Conservation (phyloP, 2,797 vertebrate genomes). For the Leucoraja ocellata region DNA sequence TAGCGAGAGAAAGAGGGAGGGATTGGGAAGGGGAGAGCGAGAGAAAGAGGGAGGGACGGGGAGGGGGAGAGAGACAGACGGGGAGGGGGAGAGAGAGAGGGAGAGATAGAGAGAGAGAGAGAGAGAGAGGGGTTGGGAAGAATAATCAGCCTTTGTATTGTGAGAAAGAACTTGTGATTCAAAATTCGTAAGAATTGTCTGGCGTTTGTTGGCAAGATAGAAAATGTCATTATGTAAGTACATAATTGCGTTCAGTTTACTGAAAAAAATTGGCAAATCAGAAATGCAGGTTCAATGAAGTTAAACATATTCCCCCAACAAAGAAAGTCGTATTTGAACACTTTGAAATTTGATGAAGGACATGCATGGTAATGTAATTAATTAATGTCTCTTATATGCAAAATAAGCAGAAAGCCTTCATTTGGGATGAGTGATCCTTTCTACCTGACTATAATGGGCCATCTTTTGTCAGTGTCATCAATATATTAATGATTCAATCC, state of each 20-base stretch:
- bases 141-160: background rate
- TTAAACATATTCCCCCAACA: background rate
- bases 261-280: background rate
- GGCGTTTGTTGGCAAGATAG: background rate
- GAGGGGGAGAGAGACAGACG: no score
- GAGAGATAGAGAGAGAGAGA: no score
- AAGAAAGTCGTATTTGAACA: background rate
- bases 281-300: background rate
- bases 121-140: background rate
- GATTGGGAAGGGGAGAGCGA: no score
- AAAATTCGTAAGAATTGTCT: background rate
- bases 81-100: no score
- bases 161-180: background rate
- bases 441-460: background rate
- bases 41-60: accelerated
- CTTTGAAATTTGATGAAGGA: background rate
- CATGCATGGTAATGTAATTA: background rate
- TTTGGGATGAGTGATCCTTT: background rate
- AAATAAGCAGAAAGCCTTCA: background rate
- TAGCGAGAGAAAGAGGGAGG: no score
- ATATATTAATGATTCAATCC: background rate
- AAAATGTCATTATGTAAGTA: background rate
- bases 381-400: background rate
- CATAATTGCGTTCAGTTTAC: background rate
- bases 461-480: background rate